phyloP scores from a whole-genome alignment of 2,797 vertebrate species.

The Acipenser transmontanus region DNA sequence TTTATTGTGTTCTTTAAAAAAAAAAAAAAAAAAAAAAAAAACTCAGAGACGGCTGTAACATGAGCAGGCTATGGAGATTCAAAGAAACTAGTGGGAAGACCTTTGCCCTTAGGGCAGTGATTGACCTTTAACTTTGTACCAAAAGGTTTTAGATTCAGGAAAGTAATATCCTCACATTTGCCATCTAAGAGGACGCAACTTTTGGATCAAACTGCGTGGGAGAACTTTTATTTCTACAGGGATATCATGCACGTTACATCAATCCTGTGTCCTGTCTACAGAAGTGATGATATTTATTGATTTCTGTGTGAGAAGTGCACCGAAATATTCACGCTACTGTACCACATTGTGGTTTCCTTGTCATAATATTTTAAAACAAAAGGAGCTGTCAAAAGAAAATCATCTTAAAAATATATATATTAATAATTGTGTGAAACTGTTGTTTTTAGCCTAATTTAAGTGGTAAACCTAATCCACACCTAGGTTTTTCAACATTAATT shows the following conservation, averaged over 20 bases:
- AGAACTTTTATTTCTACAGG: too few species aligned
- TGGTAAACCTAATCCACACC: too few species aligned
- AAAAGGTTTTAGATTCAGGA: constrained; percentile 29
- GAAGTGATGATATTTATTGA: constrained; percentile 9
- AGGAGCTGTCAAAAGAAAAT: too few species aligned
- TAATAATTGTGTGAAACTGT: too few species aligned
- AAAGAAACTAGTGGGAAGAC: constrained; percentile 31
- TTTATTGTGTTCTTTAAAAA: constrained; percentile 32
- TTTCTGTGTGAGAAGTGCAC: constrained; percentile 16
- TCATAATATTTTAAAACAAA: too few species aligned
- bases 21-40: constrained; percentile 35
- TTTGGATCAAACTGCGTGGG: not conserved
- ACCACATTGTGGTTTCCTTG: constrained; percentile 11
- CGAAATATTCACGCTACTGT: constrained; percentile 54
- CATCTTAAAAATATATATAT: too few species aligned
- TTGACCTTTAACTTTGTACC: constrained; percentile 33
- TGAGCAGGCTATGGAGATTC: constrained; percentile 32
- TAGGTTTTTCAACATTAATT: too few species aligned
- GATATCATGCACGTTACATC: too few species aligned
- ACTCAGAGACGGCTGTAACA: constrained; percentile 29
- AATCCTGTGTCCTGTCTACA: too few species aligned
- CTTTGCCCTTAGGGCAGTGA: constrained; percentile 33
- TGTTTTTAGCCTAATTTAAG: too few species aligned
- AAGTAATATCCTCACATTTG: constrained; percentile 35
- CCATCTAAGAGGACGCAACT: not conserved